phyloP scores from a whole-genome alignment of 2,113 vertebrate genomes.

The Vicugna pacos region DNA sequence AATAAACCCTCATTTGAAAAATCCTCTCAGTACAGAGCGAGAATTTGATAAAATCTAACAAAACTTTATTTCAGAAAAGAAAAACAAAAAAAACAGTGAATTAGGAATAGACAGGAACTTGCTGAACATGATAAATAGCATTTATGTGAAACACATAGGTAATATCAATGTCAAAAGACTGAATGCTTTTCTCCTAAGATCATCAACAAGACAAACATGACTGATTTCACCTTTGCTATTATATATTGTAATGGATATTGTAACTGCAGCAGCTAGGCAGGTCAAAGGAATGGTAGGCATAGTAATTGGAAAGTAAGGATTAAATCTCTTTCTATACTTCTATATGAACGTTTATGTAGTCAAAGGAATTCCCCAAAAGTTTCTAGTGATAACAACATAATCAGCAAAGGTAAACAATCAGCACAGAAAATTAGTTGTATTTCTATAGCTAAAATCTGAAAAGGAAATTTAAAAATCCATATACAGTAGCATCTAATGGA shows the following conservation, averaged over 20 bases:
- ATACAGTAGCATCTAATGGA: neutral
- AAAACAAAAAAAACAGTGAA: neutral
- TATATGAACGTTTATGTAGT: neutral
- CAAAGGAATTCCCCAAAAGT: neutral
- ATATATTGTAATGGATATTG: neutral
- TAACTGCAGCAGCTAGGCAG: neutral
- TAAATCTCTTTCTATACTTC: neutral
- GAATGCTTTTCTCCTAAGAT: neutral
- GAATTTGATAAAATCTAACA: neutral
- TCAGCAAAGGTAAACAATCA: neutral
- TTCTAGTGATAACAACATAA: neutral
- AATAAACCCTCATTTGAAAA: neutral
- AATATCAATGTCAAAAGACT: neutral
- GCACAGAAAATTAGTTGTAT: neutral
- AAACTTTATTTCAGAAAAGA: neutral
- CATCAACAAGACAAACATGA: neutral
- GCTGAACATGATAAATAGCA: neutral
- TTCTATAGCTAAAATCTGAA: neutral
- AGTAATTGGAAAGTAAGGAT: neutral
- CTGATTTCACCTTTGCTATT: neutral
- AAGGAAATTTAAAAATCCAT: neutral
- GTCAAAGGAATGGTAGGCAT: neutral
- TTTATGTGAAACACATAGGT: neutral
- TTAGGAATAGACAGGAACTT: neutral
- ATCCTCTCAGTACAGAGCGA: neutral